These are phyloP conservation scores for Tachuris rubrigastra DNA, from an alignment of 2,113 vertebrate genomes.

Conservation along the genomic window DNA sequence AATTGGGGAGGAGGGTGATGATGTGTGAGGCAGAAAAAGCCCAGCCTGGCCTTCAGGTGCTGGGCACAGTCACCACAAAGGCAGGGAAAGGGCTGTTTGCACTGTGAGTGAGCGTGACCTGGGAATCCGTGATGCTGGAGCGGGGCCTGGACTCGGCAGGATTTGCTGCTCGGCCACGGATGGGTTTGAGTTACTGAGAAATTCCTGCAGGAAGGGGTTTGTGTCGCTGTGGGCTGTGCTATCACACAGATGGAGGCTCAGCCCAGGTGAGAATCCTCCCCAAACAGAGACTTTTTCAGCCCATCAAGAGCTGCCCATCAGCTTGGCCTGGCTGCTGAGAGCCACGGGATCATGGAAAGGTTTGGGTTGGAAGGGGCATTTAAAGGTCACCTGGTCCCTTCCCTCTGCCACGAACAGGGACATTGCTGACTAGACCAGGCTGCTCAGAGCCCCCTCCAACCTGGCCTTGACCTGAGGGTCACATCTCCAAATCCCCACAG, in stretches of 20 bases:
- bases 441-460: background rate
- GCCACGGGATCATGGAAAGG: background rate
- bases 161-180: background rate
- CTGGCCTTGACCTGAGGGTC: background rate
- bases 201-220: fast-evolving
- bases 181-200: background rate
- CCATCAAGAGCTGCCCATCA: background rate
- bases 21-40: slow-evolving; percentile 61
- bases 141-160: background rate
- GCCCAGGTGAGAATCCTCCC: background rate
- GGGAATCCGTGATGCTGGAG: background rate
- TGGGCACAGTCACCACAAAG: slow-evolving; percentile 20
- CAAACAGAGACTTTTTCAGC: background rate
- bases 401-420: background rate
- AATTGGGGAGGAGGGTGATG: slow-evolving; percentile 40
- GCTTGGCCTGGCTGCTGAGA: background rate
- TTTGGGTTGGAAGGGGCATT: background rate
- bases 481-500: background rate
- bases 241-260: background rate
- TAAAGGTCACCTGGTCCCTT: background rate
- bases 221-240: background rate
- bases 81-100: background rate
- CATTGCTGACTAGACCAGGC: background rate
- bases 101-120: background rate
- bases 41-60: slow-evolving; percentile 55